A percentile compares a stretch with the other conserved stretches of the same genome.
Evolutionary conservation across 2,888 invertebrate species (phyloP).

Genomic region (Allygus modestus): DNA sequence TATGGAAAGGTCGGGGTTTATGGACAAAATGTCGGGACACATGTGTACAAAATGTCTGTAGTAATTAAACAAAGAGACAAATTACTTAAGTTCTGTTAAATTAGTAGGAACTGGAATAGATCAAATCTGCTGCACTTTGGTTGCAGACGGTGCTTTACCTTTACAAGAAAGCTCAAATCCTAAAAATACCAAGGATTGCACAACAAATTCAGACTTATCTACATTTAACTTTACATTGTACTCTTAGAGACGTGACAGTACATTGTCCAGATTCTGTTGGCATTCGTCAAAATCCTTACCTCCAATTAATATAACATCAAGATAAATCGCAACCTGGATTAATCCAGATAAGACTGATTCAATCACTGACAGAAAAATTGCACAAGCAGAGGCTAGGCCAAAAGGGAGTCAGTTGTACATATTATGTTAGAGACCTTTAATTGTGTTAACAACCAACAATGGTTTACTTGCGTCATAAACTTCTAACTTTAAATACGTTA

Average conservation of each 20-base stretch:
- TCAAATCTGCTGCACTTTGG: conserved; percentile 39
- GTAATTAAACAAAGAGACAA: conserved; percentile 32
- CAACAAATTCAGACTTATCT: conserved; percentile 43
- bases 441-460: conserved; percentile 17
- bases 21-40: conserved; percentile 19
- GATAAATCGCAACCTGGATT: background rate
- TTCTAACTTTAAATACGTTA: conserved; percentile 25
- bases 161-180: conserved; percentile 48
- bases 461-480: conserved; percentile 28
- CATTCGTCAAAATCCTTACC: background rate
- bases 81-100: conserved; percentile 23
- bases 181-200: conserved; percentile 18
- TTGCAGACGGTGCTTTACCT: conserved; percentile 41
- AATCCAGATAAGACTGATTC: conserved; percentile 32
- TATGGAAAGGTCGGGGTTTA: conserved; percentile 39
- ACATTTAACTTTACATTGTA: conserved; percentile 37
- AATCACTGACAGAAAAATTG: conserved; percentile 32
- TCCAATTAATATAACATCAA: conserved; percentile 19
- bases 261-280: conserved; percentile 10
- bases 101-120: conserved; percentile 40
- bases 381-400: conserved; percentile 39
- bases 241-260: conserved; percentile 4
- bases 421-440: conserved; percentile 47
- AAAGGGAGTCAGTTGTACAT: conserved; percentile 12
- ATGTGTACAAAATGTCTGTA: conserved; percentile 51